Evolutionary conservation across 2,113 vertebrate genomes (phyloP).

Genomic region (Diphyllodes magnificus): DNA sequence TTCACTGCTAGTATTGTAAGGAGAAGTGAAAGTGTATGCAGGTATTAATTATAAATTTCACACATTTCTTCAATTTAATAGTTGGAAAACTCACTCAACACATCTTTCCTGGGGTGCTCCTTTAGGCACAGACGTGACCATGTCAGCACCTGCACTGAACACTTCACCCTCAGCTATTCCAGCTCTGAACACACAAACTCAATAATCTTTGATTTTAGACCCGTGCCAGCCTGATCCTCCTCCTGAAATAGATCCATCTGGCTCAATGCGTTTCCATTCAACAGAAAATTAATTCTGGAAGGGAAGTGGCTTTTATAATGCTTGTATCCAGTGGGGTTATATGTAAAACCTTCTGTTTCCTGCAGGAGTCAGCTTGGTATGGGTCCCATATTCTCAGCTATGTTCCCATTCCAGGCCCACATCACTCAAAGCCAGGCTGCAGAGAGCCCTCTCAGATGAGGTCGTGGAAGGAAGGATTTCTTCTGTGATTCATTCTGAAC

Average conservation of each 20-base stretch:
- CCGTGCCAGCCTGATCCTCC: neutral
- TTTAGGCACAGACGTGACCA: neutral
- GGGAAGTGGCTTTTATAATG: neutral
- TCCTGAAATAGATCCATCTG: slow-evolving; percentile 21
- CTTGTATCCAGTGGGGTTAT: neutral
- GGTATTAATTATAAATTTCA: neutral
- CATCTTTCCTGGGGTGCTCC: neutral
- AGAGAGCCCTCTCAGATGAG: neutral
- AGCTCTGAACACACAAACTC: neutral
- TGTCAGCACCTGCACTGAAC: neutral
- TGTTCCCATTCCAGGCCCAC: neutral
- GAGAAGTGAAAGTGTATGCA: neutral
- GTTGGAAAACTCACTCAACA: neutral
- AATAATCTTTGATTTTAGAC: neutral
- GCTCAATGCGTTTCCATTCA: neutral
- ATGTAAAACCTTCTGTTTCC: neutral
- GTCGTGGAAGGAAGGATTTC: neutral
- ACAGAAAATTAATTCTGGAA: neutral
- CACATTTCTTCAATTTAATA: neutral
- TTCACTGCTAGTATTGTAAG: neutral
- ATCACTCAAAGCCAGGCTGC: neutral
- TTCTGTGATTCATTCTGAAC: neutral
- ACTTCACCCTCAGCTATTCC: neutral
- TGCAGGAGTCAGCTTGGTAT: neutral
- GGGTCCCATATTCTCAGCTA: neutral